Base-by-base conservation (phyloP, 1,140 invertebrate genomes). In the Parasteatoda tepidariorum region DNA sequence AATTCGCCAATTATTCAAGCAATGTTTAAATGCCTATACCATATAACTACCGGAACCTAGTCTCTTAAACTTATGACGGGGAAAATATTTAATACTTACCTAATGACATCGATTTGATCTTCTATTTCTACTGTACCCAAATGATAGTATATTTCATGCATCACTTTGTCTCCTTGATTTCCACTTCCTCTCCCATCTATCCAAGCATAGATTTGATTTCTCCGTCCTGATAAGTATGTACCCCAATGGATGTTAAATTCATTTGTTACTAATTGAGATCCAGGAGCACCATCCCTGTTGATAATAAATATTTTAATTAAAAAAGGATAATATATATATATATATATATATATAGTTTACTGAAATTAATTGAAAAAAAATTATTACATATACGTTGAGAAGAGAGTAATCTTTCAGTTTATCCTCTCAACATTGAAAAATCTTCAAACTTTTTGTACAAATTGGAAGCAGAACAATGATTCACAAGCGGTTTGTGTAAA, bases 61-160 rank as follows among this genome's bases (percentile, higher is more conserved):
- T 5, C 38, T 41, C 13, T 41, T 41, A 41, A 41, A 5, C 13
- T 6, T 41, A 6, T 41, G 38, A 6, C 5, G 13, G 38, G 5
- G 13, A 41, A 41, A 41, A 6, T 41, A 41, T 6, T 5, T 6
- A 41, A 6, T 6, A 97, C 91, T 87, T 96, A 95, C 84, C 84
- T 94, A 18, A 94, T 95, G 24, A 97, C 96, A 90, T 96, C 95
- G 15, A 98, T 89, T 88, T 97, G 95, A 89, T 98, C 96, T n/a
- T 94, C 92, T 1, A 97, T 93, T 89, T 98, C 96, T 0, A 95
- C 92, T 1, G 93, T 93, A 0, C 96, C 96, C 3, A 98, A 90
- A 41, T 92, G 91, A 85, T 93, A 92, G 87, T 97, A 96, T 30
- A 97, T 91, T 86, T 95, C 93, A 86, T 96, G 94, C 61, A 95